These are phyloP conservation scores for Chrysocyon brachyurus DNA, from an alignment of 2,797 vertebrate genomes.

Conservation along the genomic window DNA sequence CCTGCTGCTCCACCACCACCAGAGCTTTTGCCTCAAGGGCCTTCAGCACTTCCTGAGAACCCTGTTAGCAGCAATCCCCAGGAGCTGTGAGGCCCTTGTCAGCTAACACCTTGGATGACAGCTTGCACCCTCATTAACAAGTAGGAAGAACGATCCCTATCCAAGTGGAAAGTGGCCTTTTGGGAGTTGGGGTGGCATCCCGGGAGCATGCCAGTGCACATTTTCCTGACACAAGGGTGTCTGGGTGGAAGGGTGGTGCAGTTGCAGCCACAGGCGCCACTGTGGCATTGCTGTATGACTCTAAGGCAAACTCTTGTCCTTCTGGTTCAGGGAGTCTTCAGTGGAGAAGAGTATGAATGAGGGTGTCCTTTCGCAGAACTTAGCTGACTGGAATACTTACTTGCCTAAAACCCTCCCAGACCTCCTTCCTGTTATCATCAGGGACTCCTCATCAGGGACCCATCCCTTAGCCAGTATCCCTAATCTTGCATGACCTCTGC, in stretches of 20 bases:
- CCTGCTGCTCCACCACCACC: accelerated
- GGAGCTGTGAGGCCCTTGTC: background rate
- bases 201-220: background rate
- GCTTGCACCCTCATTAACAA: background rate
- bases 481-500: background rate
- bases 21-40: background rate
- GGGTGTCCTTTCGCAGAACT: background rate
- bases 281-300: background rate
- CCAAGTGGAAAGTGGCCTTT: background rate
- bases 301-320: background rate
- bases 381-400: background rate
- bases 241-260: too few relatives aligned
- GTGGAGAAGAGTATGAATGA: background rate
- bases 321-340: background rate
- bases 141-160: background rate
- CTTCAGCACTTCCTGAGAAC: background rate
- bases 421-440: background rate
- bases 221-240: background rate
- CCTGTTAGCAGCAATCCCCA: background rate
- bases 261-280: background rate
- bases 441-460: background rate
- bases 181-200: accelerated
- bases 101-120: background rate
- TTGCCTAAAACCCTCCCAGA: background rate
- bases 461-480: background rate